Evolutionary conservation across 2,888 invertebrate species (phyloP), one percentile per base, ranked within the genome.

Genomic region (Agonopterix heracliana): DNA sequence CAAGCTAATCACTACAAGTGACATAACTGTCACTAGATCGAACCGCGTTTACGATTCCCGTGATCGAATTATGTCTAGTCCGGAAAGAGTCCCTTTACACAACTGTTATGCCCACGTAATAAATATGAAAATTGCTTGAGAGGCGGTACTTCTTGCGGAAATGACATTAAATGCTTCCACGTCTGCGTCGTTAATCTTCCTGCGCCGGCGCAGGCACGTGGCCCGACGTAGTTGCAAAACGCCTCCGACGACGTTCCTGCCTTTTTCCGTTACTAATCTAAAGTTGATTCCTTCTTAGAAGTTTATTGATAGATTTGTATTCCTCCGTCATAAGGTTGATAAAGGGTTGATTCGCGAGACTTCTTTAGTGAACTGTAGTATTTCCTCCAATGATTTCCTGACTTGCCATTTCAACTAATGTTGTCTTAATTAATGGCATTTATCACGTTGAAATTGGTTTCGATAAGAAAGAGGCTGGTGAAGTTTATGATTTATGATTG

Each of bases 121-220:
- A 26, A 26, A 26, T 26, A 26, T 26, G 26, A 26, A 26, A 26
- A 26, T 26, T 26, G 26, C 26, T 26, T 26, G 26, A 26, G 26
- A 26, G 26, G 26, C 26, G 26, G 26, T 26, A 26, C 26, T 26
- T 26, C 26, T 26, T 26, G 26, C 26, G 26, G 26, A 26, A 26
- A 26, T 26, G 26, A 14, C 14, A 40, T 41, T 40, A 26, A 26
- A 26, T 47, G 42, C 42, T 40, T 45, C 9, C 45, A 38, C 47
- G 48, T 48, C 11, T 10, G 40, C 10, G 43, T 47, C 49, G 46
- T 51, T 46, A 49, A 46, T 52, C 49, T 46, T 10, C 49, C 40
- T 42, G 48, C 49, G 46, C 43, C 26, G 2, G 45, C 48, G 49
- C 49, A 41, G 26, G 26, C 26, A 48, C 17, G 44, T 38, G 44